Base-by-base conservation (phyloP, 2,888 invertebrate genomes). In the Therioaphis trifolii region DNA sequence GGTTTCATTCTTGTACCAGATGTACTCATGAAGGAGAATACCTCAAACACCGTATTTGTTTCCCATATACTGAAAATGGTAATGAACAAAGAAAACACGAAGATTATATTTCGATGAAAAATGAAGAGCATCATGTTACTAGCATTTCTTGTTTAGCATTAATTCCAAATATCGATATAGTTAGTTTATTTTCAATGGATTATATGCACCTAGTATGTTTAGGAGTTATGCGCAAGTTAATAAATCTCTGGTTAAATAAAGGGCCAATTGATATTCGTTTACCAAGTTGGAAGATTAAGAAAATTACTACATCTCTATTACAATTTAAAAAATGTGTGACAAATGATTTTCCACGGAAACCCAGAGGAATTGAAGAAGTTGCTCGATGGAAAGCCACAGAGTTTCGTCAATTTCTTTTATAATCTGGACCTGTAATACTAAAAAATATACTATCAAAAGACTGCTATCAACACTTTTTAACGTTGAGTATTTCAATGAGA, bases 151-250 rank as follows among this genome's bases (percentile, higher is more conserved):
- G 58, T 9, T 68, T 86, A 29, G 82, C 86, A 9, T 61, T n/a
- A 58, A 63, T 84, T 12, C 40, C 86, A 27, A n/a, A 84, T 24
- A 66, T 87, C 68, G 86, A 86, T 11, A 77, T 86, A 85, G 86
- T 87, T n/a, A 61, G 85, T 18, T 85, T 86, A 55, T 86, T 88
- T 85, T 86, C 87, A 15, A 61, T 87, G 11, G 88, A 88, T 85
- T 87, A 87, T 69, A 88, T 88, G 88, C 88, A 88, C 82, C 85
- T 87, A 15, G 86, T 87, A 7, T 87, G 87, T 77, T 78, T 87
- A 18, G 88, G 88, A n/a, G n/a, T n/a, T n/a, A n/a, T n/a, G n/a
- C n/a, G n/a, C n/a, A n/a, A n/a, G n/a, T n/a, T n/a, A n/a, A 58
- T 86, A 14, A 46, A 24, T 35, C 21, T 84, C 12, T 86, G 86